A percentile compares a stretch with the other conserved stretches of the same genome.
Evolutionary conservation across 1,140 invertebrate species (phyloP).

Genomic region (Yoshiicerus persimilis): DNA sequence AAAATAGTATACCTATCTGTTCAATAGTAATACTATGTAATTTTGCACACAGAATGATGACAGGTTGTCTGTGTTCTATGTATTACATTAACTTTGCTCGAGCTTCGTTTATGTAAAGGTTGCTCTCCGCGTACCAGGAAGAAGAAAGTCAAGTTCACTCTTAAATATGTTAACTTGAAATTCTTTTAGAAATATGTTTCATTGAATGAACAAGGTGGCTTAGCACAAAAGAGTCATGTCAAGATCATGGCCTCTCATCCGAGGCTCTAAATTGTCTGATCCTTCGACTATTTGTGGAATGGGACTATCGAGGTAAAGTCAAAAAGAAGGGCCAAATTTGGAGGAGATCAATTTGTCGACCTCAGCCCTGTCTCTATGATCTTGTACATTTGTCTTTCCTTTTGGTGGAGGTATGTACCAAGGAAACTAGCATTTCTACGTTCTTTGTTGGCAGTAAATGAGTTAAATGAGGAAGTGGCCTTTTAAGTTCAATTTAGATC

Average conservation of each 20-base stretch:
- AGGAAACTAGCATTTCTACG: no score
- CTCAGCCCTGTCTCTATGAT: neutral
- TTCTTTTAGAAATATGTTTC: neutral
- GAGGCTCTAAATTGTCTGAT: conserved; percentile 6
- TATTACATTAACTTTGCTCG: neutral
- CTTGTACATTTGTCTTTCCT: neutral
- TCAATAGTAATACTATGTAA: no score
- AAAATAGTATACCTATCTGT: no score
- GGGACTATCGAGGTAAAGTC: neutral
- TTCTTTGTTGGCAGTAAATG: neutral
- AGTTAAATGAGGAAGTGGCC: neutral
- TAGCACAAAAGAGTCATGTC: neutral
- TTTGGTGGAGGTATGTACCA: neutral
- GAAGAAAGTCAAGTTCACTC: neutral
- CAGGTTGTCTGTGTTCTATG: no score
- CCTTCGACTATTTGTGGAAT: neutral
- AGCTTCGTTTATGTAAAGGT: neutral
- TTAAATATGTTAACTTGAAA: neutral
- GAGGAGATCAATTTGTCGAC: neutral
- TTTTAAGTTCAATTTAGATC: neutral
- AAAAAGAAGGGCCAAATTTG: neutral
- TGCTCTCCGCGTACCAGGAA: neutral
- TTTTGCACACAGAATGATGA: no score
- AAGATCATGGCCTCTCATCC: conserved; percentile 7
- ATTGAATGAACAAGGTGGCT: neutral